Evolutionary conservation across 2,113 vertebrate species (phyloP), one percentile per base, ranked within the genome.

Genomic region (Ammodytes dubius): DNA sequence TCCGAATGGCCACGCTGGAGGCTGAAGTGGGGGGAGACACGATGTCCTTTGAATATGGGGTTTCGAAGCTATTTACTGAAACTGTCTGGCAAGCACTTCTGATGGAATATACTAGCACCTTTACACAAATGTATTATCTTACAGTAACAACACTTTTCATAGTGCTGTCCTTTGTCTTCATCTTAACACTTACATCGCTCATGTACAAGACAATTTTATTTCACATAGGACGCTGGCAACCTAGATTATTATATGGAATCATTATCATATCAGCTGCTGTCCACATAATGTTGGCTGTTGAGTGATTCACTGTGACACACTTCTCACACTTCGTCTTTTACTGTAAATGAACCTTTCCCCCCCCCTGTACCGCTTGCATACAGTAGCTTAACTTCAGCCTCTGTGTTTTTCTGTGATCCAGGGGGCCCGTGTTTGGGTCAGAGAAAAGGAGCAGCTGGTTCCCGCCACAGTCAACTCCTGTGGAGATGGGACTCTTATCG

Each of bases 391-490:
- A 78, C 53, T 19, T 53, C 42, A 54, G 9, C 70, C 4, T 39
- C 10, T 74, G 46, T 77, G 6, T 90, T 73, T 89, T 61, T 87
- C 52, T 93, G 64, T 90, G 67, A 90, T 95, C 14, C 94, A 98
- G 97, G 96, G 97, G 85, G 92, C 96, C 82, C 96, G 93, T 14
- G 96, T 97, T 61, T 98, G 97, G 97, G 96, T 97, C 84, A 86
- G 72, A 71, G 95, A 97, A 90, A 95, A 96, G 82, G 96, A 96
- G 82, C 96, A 96, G 89, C 93, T 97, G 89, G 87, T 96, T 83
- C 97, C 97, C 3, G 96, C 96, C 80, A 96, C 95, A 0, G 94
- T 98, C 86, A 96, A 94, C 88, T 95, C 92, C 43, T 96, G 95
- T 76, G 92, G 86, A 67, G 93, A 96, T 81, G 96, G 96, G 78